phyloP scores from a whole-genome alignment of 2,888 invertebrate genomes.

The Panzeria rudis region DNA sequence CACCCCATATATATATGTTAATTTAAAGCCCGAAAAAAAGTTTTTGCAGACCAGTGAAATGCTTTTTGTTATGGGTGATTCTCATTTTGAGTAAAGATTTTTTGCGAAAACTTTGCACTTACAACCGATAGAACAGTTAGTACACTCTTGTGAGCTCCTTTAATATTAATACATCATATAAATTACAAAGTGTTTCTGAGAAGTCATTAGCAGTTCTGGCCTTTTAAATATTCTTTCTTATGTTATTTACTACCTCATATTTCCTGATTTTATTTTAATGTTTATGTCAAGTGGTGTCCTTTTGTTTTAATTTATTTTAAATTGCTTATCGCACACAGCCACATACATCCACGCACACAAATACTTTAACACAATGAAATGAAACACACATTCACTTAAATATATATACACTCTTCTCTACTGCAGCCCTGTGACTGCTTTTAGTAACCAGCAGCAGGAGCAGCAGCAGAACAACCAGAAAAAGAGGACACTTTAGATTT shows the following conservation, averaged over 20 bases:
- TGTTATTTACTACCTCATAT: slow-evolving; percentile 6
- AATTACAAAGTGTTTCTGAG: neutral
- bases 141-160: too few relatives aligned
- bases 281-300: slow-evolving; percentile 54
- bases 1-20: too few relatives aligned
- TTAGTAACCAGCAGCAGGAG: neutral
- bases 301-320: slow-evolving; percentile 59
- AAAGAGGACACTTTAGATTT: slow-evolving; percentile 47
- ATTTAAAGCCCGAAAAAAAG: too few relatives aligned
- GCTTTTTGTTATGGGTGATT: neutral
- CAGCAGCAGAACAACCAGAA: neutral
- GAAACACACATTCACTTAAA: neutral
- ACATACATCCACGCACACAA: neutral
- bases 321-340: slow-evolving; percentile 29
- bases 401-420: neutral
- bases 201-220: neutral
- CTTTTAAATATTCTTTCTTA: neutral
- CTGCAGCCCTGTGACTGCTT: neutral
- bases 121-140: too few relatives aligned
- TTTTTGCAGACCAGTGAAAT: too few relatives aligned
- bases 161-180: too few relatives aligned
- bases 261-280: slow-evolving; percentile 33
- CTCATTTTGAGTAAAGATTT: too few relatives aligned
- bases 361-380: slow-evolving; percentile 31
- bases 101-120: too few relatives aligned